These are phyloP conservation scores for Coracopsis vasa DNA, from an alignment of 2,113 vertebrate species.

Conservation along the genomic window DNA sequence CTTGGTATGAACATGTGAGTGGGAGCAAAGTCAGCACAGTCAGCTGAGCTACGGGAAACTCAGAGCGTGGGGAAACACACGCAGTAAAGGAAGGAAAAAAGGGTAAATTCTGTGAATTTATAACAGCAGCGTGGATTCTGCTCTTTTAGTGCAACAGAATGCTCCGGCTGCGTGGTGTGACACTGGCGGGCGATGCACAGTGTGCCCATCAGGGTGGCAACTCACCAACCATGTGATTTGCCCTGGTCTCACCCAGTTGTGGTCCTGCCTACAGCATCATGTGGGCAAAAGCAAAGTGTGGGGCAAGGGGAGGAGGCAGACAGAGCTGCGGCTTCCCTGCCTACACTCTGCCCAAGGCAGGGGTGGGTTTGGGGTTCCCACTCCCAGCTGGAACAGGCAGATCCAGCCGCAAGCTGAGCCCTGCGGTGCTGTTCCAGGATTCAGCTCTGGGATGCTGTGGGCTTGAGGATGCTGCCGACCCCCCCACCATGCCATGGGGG, in stretches of 20 bases:
- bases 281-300: accelerated
- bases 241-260: accelerated
- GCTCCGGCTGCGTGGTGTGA: accelerated
- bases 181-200: accelerated
- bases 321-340: not conserved
- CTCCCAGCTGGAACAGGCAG: not conserved
- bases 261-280: not conserved
- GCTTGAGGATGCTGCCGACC: not conserved
- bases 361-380: not conserved
- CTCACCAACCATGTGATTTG: accelerated
- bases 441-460: not conserved
- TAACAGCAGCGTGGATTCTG: not conserved
- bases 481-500: accelerated
- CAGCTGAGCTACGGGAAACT: not conserved
- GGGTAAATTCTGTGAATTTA: not conserved
- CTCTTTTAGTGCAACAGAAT: not conserved
- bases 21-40: not conserved
- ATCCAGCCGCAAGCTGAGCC: not conserved
- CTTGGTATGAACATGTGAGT: not conserved
- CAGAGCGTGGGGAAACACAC: not conserved
- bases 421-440: no score
- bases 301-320: not conserved
- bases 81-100: no score
- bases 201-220: not conserved
- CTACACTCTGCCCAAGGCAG: not conserved